phyloP scores from a whole-genome alignment of 2,888 invertebrate species.

The Drosophila cracens region DNA sequence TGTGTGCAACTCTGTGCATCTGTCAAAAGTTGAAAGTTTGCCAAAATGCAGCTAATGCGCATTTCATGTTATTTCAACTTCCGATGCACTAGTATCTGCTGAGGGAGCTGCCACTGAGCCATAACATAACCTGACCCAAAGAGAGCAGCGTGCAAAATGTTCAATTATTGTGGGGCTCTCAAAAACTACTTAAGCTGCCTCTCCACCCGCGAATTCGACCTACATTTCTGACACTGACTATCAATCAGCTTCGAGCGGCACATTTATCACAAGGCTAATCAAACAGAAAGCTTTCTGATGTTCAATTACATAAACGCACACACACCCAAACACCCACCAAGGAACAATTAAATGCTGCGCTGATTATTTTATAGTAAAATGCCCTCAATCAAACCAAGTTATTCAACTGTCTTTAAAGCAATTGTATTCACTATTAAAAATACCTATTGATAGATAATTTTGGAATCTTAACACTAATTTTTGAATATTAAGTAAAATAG shows the following conservation, averaged over 20 bases:
- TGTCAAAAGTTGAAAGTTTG: slow-evolving; percentile 32
- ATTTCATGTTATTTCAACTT: slow-evolving; percentile 35
- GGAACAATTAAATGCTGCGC: slow-evolving; percentile 1
- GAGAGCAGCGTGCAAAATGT: slow-evolving; percentile 3
- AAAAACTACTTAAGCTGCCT: background rate
- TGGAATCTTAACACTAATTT: background rate
- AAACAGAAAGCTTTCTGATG: slow-evolving; percentile 59
- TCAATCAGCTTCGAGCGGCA: slow-evolving; percentile 64
- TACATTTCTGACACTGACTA: slow-evolving; percentile 26
- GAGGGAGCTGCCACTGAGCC: background rate
- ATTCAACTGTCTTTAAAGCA: background rate
- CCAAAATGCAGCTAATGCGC: slow-evolving; percentile 37
- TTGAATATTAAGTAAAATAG: too few species aligned
- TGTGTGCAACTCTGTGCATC: slow-evolving; percentile 8
- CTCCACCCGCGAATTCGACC: background rate
- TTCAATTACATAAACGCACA: slow-evolving; percentile 34
- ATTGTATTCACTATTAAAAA: background rate
- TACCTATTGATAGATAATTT: background rate
- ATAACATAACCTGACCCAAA: background rate
- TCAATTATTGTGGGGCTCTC: slow-evolving; percentile 10
- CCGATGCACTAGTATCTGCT: slow-evolving; percentile 1
- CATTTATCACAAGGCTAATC: slow-evolving; percentile 56
- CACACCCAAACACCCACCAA: slow-evolving; percentile 11
- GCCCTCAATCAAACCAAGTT: background rate
- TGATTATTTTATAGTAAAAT: background rate